phyloP scores from a whole-genome alignment of 2,888 invertebrate genomes.

The Platycheirus albimanus region DNA sequence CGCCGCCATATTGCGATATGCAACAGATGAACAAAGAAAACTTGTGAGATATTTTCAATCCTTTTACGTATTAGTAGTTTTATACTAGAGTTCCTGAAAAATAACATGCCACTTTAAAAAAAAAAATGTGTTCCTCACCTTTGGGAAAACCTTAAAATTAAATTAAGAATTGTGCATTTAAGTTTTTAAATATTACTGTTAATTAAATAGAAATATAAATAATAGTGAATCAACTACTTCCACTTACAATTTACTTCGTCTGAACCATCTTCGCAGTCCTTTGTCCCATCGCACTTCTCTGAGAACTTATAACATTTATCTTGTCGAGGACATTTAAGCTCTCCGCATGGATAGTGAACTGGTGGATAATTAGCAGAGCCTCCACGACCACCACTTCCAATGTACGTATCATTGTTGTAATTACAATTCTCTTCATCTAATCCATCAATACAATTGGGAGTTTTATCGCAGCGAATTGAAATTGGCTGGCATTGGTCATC shows the following conservation, averaged over 20 bases:
- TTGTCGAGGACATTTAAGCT: conserved; percentile 84
- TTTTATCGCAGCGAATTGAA: conserved; percentile 86
- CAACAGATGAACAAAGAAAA: too few species aligned
- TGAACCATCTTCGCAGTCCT: conserved; percentile 85
- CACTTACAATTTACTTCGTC: conserved; percentile 85
- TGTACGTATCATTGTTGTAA: conserved; percentile 14
- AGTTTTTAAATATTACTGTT: not conserved
- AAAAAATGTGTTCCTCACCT: not conserved
- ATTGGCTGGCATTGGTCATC: conserved; percentile 85
- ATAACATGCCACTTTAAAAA: not conserved
- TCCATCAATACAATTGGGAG: conserved; percentile 85
- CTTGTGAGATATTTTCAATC: too few species aligned
- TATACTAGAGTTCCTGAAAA: too few species aligned
- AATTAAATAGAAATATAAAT: not conserved
- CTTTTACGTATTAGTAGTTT: too few species aligned
- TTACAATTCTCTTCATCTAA: conserved; percentile 84
- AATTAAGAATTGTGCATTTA: not conserved
- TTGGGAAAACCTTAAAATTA: not conserved
- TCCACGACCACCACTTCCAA: not conserved
- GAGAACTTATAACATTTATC: conserved; percentile 83
- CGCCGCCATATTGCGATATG: too few species aligned
- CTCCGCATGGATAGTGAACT: conserved; percentile 78
- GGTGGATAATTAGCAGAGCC: conserved; percentile 35
- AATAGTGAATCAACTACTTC: too few species aligned
- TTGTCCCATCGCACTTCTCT: conserved; percentile 84